Conservation (phyloP, 1,140 invertebrate genomes). For the Mylabris phalerata region DNA sequence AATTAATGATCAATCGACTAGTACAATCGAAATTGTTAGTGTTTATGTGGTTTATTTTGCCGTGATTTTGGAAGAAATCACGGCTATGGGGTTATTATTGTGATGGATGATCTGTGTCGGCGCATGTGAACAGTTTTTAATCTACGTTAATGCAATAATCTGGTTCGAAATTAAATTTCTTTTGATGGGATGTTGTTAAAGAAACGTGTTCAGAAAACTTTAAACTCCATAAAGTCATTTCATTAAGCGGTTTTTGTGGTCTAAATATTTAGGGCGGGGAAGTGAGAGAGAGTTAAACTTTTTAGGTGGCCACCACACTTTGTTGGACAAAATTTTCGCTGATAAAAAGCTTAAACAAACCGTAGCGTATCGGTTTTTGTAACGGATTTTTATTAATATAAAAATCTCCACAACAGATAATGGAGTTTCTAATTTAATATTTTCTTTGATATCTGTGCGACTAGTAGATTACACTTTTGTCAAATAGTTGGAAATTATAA, state of each 20-base stretch:
- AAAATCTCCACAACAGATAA: no score
- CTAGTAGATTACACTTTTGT: no score
- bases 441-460: no score
- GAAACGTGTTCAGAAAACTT: constrained; percentile 9
- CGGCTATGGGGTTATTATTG: neutral
- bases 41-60: no score
- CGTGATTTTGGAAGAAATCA: no score
- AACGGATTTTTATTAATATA: no score
- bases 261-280: no score
- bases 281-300: constrained; percentile 8
- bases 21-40: no score
- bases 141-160: constrained; percentile 28
- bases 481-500: no score
- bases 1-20: no score
- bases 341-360: neutral
- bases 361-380: no score
- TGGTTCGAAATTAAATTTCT: constrained; percentile 27
- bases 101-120: constrained; percentile 22
- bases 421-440: no score
- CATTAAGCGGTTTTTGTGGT: constrained; percentile 12
- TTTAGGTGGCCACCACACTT: constrained; percentile 4
- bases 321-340: constrained; percentile 9
- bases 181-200: constrained; percentile 15
- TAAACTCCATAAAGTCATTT: constrained; percentile 13
- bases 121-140: constrained; percentile 25